Percentiles rank a stretch among this genome's conserved stretches.
Evolutionary conservation across 2,797 vertebrate genomes (phyloP).

Genomic region (Podargus strigoides): DNA sequence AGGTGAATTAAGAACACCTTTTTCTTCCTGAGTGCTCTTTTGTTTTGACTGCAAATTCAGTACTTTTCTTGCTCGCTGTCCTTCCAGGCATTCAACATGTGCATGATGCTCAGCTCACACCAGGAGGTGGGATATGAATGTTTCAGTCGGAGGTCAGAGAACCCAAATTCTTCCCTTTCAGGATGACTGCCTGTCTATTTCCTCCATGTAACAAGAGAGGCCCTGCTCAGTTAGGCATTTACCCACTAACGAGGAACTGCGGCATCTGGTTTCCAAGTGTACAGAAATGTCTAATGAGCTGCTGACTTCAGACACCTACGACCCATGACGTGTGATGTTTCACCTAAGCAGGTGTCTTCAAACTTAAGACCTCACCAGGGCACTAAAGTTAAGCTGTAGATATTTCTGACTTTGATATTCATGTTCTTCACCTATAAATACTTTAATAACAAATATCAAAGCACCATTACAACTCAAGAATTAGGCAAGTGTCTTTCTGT

Average conservation of each 20-base stretch:
- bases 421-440: not conserved
- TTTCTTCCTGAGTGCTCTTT: not conserved
- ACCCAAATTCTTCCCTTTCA: not conserved
- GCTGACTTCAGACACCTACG: not conserved
- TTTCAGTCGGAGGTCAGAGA: not conserved
- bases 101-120: not conserved
- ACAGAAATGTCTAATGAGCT: not conserved
- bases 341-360: rapidly evolving
- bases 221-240: not conserved
- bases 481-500: not conserved
- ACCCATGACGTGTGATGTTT: not conserved
- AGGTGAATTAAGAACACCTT: not conserved
- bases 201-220: not conserved
- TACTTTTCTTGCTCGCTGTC: not conserved
- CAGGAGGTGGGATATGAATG: not conserved
- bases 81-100: not conserved
- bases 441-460: not conserved
- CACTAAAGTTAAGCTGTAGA: not conserved
- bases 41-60: not conserved
- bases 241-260: not conserved
- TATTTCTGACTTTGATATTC: not conserved
- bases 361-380: not conserved
- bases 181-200: not conserved
- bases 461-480: not conserved
- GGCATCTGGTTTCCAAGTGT: not conserved